phyloP scores from a whole-genome alignment of 2,797 vertebrate species.

The Darevskia mixta region DNA sequence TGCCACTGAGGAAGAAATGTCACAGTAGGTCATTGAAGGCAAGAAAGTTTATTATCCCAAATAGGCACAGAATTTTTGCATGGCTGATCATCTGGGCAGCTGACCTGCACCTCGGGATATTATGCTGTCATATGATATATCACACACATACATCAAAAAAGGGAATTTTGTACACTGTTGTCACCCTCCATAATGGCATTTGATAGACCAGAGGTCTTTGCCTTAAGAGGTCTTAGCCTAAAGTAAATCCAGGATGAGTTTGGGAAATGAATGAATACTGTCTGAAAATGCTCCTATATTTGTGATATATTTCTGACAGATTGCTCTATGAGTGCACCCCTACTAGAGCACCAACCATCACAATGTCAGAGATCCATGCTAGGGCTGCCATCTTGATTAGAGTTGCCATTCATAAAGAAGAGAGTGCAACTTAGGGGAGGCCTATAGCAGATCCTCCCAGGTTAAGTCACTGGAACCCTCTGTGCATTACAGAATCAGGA shows the following conservation, averaged over 20 bases:
- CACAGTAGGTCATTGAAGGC: constrained; percentile 20
- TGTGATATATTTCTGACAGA: neutral
- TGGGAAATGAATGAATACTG: neutral
- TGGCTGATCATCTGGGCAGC: constrained; percentile 4
- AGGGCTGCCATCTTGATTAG: neutral
- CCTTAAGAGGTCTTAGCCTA: neutral
- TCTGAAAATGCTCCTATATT: neutral
- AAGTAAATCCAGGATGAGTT: constrained; percentile 1
- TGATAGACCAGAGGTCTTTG: neutral
- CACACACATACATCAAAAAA: neutral
- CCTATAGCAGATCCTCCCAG: neutral
- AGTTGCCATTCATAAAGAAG: neutral
- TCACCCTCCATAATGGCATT: neutral
- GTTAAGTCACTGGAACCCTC: neutral
- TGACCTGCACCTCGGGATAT: neutral
- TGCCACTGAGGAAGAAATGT: constrained; percentile 13
- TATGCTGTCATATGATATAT: neutral
- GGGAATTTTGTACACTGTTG: neutral
- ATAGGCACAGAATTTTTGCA: constrained; percentile 7
- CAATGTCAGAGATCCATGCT: neutral
- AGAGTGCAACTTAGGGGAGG: neutral
- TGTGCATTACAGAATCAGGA: neutral
- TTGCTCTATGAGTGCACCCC: neutral
- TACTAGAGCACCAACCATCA: neutral
- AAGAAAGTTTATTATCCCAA: constrained; percentile 2